Conservation (phyloP, 2,797 vertebrate genomes). For the Alauda arvensis region DNA sequence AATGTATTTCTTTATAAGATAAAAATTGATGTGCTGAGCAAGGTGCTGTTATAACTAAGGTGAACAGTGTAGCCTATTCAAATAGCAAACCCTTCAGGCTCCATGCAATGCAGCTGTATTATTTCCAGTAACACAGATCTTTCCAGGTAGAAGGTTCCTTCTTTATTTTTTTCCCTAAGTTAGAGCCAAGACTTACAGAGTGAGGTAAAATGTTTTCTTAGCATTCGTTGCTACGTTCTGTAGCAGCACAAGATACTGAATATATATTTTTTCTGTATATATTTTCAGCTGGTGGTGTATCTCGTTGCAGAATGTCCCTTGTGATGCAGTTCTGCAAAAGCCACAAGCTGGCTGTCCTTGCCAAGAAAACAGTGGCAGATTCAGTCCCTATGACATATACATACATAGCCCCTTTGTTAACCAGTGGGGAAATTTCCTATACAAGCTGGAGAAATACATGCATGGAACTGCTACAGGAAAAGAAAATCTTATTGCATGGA, state of each 20-base stretch:
- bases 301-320: background rate
- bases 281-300: background rate
- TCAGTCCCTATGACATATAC: background rate
- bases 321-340: background rate
- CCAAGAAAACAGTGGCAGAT: background rate
- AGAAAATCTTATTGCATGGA: background rate
- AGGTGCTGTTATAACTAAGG: background rate
- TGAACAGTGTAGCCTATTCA: background rate
- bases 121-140: background rate
- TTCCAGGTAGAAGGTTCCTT: background rate
- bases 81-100: background rate
- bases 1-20: background rate
- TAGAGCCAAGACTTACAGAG: background rate
- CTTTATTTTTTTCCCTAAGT: background rate
- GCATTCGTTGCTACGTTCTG: background rate
- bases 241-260: background rate
- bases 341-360: background rate
- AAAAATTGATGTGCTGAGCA: background rate
- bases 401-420: background rate
- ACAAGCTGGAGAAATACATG: accelerated
- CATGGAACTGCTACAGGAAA: background rate
- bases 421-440: background rate
- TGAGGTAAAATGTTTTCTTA: background rate
- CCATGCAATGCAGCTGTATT: background rate
- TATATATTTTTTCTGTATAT: background rate